Base-by-base conservation (phyloP, 2,888 invertebrate genomes). In the Drosophila kanekoi region DNA sequence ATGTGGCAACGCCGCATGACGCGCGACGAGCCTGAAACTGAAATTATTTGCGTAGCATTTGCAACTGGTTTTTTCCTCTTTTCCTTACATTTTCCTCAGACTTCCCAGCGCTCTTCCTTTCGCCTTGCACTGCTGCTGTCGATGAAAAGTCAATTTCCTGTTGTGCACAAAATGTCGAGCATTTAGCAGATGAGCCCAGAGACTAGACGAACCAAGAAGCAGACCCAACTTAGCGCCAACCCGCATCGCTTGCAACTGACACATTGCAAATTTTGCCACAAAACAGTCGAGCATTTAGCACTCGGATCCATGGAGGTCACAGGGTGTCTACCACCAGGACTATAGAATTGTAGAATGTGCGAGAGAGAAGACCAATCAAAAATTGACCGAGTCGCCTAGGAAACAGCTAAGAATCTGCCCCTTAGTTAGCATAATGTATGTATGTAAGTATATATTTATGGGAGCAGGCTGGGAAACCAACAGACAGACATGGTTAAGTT, bases 121-220 rank as follows among this genome's bases (percentile, higher is more conserved):
- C 53, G 60, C 53, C 40, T 14, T n/a, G 28, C 40, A 32, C 28
- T 59, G 57, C 77, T 88, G 88, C 77, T 88, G 88, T 81, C 89
- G 79, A 88, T 86, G 88, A 79, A 83, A 86, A 88, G 70, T 86
- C 86, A 86, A 86, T 86, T 86, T 86, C 86, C 86, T 83, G 87
- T 86, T 88, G 75, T 85, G 72, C 56, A 64, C 62, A 83, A 87
- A 89, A 83, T 87, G 81, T 80, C 67, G 49, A 70, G 68, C 59
- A 62, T 61, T 65, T 58, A 56, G 49, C 44, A 51, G 58, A 37
- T 11, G 8, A 33, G 28, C 28, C n/a, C 14, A 10, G 32, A 20
- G 45, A 41, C 38, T 37, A 61, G 68, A 52, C 60, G 38, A 43
- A 51, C n/a, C 13, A 11, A 32, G 13, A 48, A 58, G 53, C 56